Base-by-base conservation (phyloP, 2,888 invertebrate genomes). In the Carpatolechia fugitivella region DNA sequence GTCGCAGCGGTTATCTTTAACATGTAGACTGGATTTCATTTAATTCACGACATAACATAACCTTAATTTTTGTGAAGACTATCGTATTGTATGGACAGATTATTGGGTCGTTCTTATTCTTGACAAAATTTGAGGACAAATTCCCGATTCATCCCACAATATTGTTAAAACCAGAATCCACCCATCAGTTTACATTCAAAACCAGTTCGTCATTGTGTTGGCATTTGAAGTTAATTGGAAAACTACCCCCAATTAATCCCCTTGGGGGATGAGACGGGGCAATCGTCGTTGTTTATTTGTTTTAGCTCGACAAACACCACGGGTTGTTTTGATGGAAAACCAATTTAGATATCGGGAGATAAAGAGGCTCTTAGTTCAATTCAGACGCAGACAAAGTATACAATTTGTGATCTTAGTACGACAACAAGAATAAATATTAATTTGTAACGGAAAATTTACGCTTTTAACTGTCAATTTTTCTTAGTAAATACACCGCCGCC, bases 211-310 rank as follows among this genome's bases (percentile, higher is more conserved):
- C 54, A 58, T 57, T 46, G 38, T 53, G 50, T 58, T 52, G 50
- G 58, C 61, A 61, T 66, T 69, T 65, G 62, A 59, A 63, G 61
- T 67, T 74, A 74, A 77, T 74, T 75, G 71, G 76, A 74, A 78
- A 77, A 74, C 76, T 76, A 71, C 66, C 66, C 65, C 58, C 59
- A 59, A 65, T 68, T 73, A 70, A 71, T 69, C 66, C 58, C 44
- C 50, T 60, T 63, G 44, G 13, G 44, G n/a, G 44, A 18, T 40
- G 20, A 41, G 20, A 11, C 11, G 10, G 40, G 8, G n/a, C 5
- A 3, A 16, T 10, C 58, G 65, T 57, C 61, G 56, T 55, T 68
- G 65, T 74, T 68, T 68, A 63, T 66, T 66, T 61, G 61, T 56
- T 59, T 56, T 62, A 48, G 49, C 52, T 67, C 60, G 59, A 61